Evolutionary conservation across 1,140 invertebrate genomes (phyloP), one percentile per base, ranked within the genome.

Genomic region (Samia ricini): DNA sequence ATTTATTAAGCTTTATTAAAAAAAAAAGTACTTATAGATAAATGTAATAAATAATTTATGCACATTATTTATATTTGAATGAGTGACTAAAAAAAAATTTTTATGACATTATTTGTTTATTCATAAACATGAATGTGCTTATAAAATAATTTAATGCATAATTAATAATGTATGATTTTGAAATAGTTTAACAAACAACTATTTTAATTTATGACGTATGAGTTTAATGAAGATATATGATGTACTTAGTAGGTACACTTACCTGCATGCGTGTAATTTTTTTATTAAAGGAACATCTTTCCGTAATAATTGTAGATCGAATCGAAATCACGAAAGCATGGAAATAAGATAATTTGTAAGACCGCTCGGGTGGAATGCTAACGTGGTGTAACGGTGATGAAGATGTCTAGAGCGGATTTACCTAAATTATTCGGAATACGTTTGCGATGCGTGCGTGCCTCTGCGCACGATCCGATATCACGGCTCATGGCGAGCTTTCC

Each of bases 381-480:
- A 84, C 63, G 59, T 71, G 59, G 36, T 74, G 61, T 89, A 89
- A 89, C 86, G 86, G 86, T 85, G 68, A 71, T 72, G 70, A 56
- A 72, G 65, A 69, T 66, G 84, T 86, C 80, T 83, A 78, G 74
- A 73, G 71, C 70, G 75, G 82, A 85, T 82, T 85, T 85, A 81
- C 76, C 80, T 86, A 85, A 87, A 83, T 84, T 89, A 87, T 88
- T 88, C 83, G 77, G 77, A 77, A 69, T 80, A 79, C 79, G 82
- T 87, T 83, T 61, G 69, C 68, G 33, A 68, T 76, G 73, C 76
- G 72, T 85, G 79, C 74, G 69, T 72, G 71, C 74, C 54, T 63
- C 52, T 61, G 67, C 49, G 64, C 75, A 69, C 71, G 64, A 68
- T 78, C 63, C 71, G 62, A 77, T 78, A 72, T 74, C 22, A 48